Percentiles rank a stretch among this genome's conserved stretches.
phyloP scores from a whole-genome alignment of 2,888 invertebrate species.

The Gari tellinella region DNA sequence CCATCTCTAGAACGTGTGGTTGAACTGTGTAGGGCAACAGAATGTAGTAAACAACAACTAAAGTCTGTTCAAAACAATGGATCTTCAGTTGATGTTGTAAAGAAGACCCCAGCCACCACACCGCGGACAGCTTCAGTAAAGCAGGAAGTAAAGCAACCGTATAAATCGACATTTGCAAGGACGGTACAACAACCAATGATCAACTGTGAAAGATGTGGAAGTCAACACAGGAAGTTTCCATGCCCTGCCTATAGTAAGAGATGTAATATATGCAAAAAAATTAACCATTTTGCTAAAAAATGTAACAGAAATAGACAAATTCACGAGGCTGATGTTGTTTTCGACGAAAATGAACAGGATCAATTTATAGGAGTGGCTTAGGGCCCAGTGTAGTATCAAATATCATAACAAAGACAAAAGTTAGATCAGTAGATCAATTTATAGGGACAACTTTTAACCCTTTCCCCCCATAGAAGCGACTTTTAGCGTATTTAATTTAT shows the following conservation, averaged over 20 bases:
- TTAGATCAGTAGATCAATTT: too few relatives aligned
- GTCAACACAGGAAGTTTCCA: conserved; percentile 5
- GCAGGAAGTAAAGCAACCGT: neutral
- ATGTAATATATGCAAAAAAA: conserved; percentile 20
- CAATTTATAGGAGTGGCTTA: conserved; percentile 3
- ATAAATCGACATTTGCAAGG: too few relatives aligned
- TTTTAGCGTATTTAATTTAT: too few relatives aligned
- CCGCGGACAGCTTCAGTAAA: too few relatives aligned
- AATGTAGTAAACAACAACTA: conserved; percentile 26
- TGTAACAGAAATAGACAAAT: neutral
- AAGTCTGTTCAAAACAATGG: conserved; percentile 6
- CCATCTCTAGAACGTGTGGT: conserved; percentile 21
- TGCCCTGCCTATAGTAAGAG: conserved; percentile 50
- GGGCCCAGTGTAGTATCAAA: too few relatives aligned
- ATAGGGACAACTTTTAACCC: too few relatives aligned
- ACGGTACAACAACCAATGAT: neutral
- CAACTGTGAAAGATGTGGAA: conserved; percentile 28
- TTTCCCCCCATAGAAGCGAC: too few relatives aligned
- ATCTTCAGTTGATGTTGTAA: conserved; percentile 1
- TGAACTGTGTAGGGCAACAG: too few relatives aligned
- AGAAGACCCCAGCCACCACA: neutral
- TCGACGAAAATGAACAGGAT: neutral
- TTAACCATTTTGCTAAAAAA: conserved; percentile 29
- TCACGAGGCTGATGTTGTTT: neutral
- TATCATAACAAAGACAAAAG: too few relatives aligned